Conservation (phyloP, 2,888 invertebrate genomes). For the Sericinus montela region DNA sequence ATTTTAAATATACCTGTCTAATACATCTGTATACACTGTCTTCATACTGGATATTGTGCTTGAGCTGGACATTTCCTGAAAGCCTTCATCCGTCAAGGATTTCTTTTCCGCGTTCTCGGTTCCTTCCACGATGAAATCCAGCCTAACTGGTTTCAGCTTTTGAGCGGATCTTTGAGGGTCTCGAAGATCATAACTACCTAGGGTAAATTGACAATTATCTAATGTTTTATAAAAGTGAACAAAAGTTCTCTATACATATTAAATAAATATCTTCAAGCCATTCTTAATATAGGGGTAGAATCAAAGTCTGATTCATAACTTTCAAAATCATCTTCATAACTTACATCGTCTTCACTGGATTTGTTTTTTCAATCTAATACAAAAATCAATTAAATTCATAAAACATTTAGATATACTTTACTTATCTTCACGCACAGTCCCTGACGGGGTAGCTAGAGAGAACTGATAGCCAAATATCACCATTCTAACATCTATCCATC, state of each 20-base stretch:
- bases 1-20: slow-evolving; percentile 41
- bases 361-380: slow-evolving; percentile 30
- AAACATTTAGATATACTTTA: too few relatives aligned
- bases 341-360: slow-evolving; percentile 48
- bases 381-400: too few relatives aligned
- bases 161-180: slow-evolving; percentile 50
- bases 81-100: slow-evolving; percentile 62
- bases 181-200: slow-evolving; percentile 63
- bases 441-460: too few relatives aligned
- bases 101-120: slow-evolving; percentile 43
- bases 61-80: slow-evolving; percentile 64
- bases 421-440: too few relatives aligned
- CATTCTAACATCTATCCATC: too few relatives aligned
- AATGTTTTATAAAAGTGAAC: background rate
- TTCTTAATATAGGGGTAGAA: too few relatives aligned
- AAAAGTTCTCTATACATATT: too few relatives aligned
- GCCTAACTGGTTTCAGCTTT: slow-evolving; percentile 32
- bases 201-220: background rate
- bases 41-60: slow-evolving; percentile 53
- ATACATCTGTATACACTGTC: slow-evolving; percentile 44
- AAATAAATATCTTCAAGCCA: too few relatives aligned
- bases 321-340: slow-evolving; percentile 75
- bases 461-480: too few relatives aligned
- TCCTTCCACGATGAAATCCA: slow-evolving; percentile 55
- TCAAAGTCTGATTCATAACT: slow-evolving; percentile 75